Base-by-base conservation (phyloP, 2,113 vertebrate species). In the Xiphorhynchus elegans region DNA sequence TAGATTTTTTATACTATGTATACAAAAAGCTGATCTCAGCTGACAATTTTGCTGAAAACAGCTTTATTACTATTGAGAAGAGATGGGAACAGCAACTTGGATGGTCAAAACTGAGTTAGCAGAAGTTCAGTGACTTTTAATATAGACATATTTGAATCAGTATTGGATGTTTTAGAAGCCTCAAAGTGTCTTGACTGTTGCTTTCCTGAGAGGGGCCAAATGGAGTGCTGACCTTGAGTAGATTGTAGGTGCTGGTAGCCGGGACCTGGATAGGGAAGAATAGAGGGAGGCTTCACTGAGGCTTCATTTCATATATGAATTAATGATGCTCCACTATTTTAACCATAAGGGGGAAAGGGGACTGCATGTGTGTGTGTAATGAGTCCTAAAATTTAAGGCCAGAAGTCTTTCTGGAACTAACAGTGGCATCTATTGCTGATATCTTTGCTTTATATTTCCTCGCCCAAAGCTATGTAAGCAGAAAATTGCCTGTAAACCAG, bases 401-500 rank as follows among this genome's bases (percentile, higher is more conserved):
- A 70, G 39, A 6, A 90, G 50, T 85, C 20, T 59, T 92, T 93
- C 42, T 70, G 67, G 93, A 86, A 63, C 59, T 66, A 52, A 50
- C 18, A 53, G 21, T 63, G 26, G 49, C 21, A 4, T 88, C 60
- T 81, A 2, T n/a, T 81, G 44, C 64, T 55, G 44, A 44, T 18
- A 49, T 20, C 72, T 78, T 92, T 76, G 75, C 70, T 95, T 94
- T 97, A 50, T 69, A 47, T 86, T 91, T 88, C 52, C 55, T 44
- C 60, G 47, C 17, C 23, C 33, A 47, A 85, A 91, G 82, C 42
- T 90, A 26, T 64, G 50, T 95, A 95, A 96, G 59, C 63, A 93
- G 59, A 67, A 89, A 68, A 81, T 46, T 64, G 50, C 59, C 44
- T 89, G 19, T 78, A 93, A 87, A 82, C 21, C 69, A 69, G 64